A percentile compares a stretch with the other conserved stretches of the same genome.
phyloP scores from a whole-genome alignment of 1,140 invertebrate genomes.

The Zaprionus camerounensis region DNA sequence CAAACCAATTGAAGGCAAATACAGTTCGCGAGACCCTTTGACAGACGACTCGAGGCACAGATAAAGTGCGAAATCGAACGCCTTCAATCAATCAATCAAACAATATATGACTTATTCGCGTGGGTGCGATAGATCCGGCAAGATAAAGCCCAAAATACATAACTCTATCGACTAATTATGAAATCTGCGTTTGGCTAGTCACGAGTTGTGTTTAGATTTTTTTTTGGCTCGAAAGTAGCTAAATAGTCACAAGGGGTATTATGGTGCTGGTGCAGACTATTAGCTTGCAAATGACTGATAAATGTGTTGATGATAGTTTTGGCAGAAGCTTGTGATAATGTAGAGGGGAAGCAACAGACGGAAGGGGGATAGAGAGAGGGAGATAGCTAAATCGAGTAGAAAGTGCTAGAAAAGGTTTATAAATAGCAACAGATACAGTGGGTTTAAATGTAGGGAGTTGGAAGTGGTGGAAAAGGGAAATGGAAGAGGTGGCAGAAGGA shows the following conservation, averaged over 20 bases:
- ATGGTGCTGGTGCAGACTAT: neutral
- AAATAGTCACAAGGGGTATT: slow-evolving; percentile 2
- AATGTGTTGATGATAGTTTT: neutral
- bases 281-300: neutral
- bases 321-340: neutral
- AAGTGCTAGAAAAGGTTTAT: neutral
- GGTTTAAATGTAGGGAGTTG: no score
- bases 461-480: no score
- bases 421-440: neutral
- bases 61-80: slow-evolving; percentile 55
- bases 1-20: slow-evolving; percentile 49
- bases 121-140: slow-evolving; percentile 17
- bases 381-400: neutral
- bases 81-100: slow-evolving; percentile 58
- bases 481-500: neutral
- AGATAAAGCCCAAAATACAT: neutral
- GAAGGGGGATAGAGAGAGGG: neutral
- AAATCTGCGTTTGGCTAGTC: neutral
- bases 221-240: neutral
- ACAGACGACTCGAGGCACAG: slow-evolving; percentile 22
- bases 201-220: neutral
- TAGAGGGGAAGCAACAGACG: neutral
- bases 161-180: neutral
- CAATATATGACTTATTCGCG: neutral
- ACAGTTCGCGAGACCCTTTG: slow-evolving; percentile 54